Evolutionary conservation across 2,797 vertebrate genomes (phyloP).

Genomic region (Alosa sapidissima): DNA sequence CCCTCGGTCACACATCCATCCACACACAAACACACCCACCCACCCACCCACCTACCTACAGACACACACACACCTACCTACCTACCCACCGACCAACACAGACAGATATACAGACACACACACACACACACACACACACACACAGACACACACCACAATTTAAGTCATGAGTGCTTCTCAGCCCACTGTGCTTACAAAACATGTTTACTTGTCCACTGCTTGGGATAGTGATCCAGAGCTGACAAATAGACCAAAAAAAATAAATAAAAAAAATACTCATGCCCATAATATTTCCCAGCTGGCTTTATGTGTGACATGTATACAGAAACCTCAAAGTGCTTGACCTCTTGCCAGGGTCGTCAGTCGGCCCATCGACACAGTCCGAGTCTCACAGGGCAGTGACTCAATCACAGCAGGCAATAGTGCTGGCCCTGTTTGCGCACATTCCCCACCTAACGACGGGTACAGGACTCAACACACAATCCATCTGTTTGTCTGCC

Average conservation of each 20-base stretch:
- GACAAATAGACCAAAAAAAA: not conserved
- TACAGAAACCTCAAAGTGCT: not conserved
- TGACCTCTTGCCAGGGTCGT: not conserved
- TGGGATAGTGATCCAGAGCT: not conserved
- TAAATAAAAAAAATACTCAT: too few relatives aligned
- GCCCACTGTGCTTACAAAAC: not conserved
- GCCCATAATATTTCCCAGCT: not conserved
- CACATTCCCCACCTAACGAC: slow-evolving; percentile 35
- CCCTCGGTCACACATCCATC: not conserved
- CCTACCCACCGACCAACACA: too few relatives aligned
- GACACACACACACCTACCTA: not conserved
- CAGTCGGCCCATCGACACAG: not conserved
- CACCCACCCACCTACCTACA: not conserved
- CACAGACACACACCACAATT: not conserved
- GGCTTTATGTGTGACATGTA: not conserved
- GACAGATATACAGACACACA: too few relatives aligned
- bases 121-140: not conserved
- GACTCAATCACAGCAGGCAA: slow-evolving; percentile 31
- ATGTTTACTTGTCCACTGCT: not conserved
- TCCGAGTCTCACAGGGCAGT: slow-evolving; percentile 19
- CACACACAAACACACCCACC: not conserved
- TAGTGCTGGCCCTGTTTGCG: slow-evolving; percentile 16
- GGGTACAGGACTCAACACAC: not conserved
- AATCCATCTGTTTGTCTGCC: not conserved
- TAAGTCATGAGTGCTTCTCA: not conserved